A percentile compares a stretch with the other conserved stretches of the same genome.
phyloP scores from a whole-genome alignment of 2,113 vertebrate species.

The Jaculus jaculus region DNA sequence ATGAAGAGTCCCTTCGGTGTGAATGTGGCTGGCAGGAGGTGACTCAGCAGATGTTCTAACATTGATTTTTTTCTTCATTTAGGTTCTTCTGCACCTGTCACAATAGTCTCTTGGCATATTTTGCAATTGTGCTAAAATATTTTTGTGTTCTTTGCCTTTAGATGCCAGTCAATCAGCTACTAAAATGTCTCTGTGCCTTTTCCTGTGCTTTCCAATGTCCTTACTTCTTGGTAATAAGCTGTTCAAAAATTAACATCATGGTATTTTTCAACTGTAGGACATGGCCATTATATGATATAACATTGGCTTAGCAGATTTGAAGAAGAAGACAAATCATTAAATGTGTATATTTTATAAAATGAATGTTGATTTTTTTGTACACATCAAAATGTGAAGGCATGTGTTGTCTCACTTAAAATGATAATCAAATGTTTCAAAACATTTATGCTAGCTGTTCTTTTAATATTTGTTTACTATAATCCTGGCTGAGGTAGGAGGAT shows the following conservation, averaged over 20 bases:
- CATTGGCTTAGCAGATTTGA: neutral
- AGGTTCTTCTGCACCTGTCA: constrained; percentile 15
- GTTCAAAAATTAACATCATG: constrained; percentile 1
- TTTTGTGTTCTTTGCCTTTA: constrained; percentile 51
- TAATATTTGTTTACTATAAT: neutral
- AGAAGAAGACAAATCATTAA: neutral
- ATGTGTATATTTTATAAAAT: neutral
- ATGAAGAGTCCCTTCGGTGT: neutral
- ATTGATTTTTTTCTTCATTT: constrained; percentile 21
- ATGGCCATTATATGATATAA: neutral
- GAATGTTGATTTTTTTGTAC: constrained; percentile 36
- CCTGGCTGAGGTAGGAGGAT: too few species aligned
- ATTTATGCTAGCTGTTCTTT: neutral
- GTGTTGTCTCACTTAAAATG: neutral
- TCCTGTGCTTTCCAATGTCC: constrained; percentile 35
- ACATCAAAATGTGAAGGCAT: neutral
- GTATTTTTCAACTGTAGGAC: neutral
- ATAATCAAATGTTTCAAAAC: neutral
- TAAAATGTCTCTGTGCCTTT: constrained; percentile 40
- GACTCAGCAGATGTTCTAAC: constrained; percentile 37
- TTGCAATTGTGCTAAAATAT: constrained; percentile 41
- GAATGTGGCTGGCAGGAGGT: constrained; percentile 50
- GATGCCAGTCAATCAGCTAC: constrained; percentile 25
- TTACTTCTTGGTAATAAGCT: constrained; percentile 3
- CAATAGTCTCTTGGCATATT: constrained; percentile 29